Base-by-base conservation (phyloP, 2,113 vertebrate genomes). In the Scophthalmus maximus region DNA sequence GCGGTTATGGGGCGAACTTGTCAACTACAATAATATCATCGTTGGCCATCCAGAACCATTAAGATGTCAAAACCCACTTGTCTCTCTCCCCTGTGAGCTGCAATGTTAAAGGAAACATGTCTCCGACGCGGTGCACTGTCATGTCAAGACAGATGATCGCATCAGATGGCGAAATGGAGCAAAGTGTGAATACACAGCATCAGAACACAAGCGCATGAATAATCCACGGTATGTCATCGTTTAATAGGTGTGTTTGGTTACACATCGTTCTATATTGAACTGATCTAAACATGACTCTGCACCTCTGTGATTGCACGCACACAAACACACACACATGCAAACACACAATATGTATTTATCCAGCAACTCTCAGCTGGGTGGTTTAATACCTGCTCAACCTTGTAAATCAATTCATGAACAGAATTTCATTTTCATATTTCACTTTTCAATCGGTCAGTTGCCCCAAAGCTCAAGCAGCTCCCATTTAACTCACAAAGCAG, bases 21-120 rank as follows among this genome's bases (percentile, higher is more conserved):
- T 93, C 92, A 86, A 26, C 58, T 57, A 40, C 30, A 62, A 91
- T 93, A 86, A 85, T 82, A 62, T 92, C 89, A 89, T 62, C 52
- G 44, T 22, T n/a, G 42, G 55, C 68, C 82, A 79, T 82, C 78
- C 72, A 30, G 38, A 64, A 59, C 73, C 84, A 87, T 89, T 83
- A 88, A 30, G 42, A 78, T 81, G 75, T 76, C 82, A 70, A 72
- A 82, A 46, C 55, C 75, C 86, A 83, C 90, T 78, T 89, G 51
- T 59, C 73, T 23, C 46, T 46, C 38, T 73, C 73, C 78, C 73
- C 68, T 30, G 70, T 64, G 81, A 86, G 66, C 74, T 62, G 85
- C 81, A 75, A 75, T 82, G 75, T 69, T 91, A 75, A 87, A 91
- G 81, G 90, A 90, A 82, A 87, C 81, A 87, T 76, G 78, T 63